Evolutionary conservation across 2,113 vertebrate species (phyloP), one percentile per base, ranked within the genome.

Genomic region (Ploceus nigricollis): DNA sequence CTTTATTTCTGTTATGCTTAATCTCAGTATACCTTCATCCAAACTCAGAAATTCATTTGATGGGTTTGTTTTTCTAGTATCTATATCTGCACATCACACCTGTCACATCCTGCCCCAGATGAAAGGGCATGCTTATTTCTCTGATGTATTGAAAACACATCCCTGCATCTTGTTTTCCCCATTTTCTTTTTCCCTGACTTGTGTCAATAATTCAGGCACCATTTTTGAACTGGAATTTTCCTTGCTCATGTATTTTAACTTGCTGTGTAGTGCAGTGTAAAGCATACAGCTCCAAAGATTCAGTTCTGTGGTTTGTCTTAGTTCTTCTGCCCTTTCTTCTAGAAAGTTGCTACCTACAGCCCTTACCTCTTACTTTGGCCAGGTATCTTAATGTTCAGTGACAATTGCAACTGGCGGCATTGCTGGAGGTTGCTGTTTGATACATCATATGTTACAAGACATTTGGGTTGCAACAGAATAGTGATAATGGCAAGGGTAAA

Each of bases 11-110:
- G 33, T 48, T 64, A 4, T 2, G 4, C 13, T 48, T 75, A 47
- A 25, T 80, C n/a, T 89, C 28, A 15, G 28, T 42, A n/a, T 73
- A 6, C 27, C 11, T 73, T 75, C 20, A 56, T 70, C 51, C 70
- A 73, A 80, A 57, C 11, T 9, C 31, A 79, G 35, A 78, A 75
- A 42, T 75, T 54, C n/a, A 82, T 23, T 3, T 65, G 47, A 10
- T 75, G 37, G 11, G 1, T 0, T 7, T 28, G n/a, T 5, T 7
- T n/a, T 70, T 3, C 19, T 15, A 20, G 15, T 20, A 11, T 45
- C 53, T 72, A 1, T 69, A 9, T 71, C n/a, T 94, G 65, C 17
- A 31, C 11, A 47, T 87, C 27, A 21, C 28, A 51, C 20, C 42
- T 77, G 25, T 70, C 54, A 23, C 50, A 51, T 85, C 8, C 69